phyloP scores from a whole-genome alignment of 2,797 vertebrate species.

The Cuculus canorus region DNA sequence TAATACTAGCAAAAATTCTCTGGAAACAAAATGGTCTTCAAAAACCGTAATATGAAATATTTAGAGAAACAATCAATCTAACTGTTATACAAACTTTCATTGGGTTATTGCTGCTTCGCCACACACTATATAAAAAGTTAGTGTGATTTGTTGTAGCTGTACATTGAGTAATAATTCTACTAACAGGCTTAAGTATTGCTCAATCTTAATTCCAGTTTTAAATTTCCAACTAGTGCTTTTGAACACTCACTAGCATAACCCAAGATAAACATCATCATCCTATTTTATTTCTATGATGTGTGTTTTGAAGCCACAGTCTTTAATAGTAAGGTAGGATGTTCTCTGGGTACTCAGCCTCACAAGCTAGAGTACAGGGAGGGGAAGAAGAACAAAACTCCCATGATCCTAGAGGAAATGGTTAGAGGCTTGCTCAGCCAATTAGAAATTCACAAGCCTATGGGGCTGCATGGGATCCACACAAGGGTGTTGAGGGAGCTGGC shows the following conservation, averaged over 20 bases:
- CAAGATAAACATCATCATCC: not conserved
- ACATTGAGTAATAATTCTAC: not conserved
- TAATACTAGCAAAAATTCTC: not conserved
- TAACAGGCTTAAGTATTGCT: not conserved
- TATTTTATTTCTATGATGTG: not conserved
- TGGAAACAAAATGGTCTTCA: not conserved
- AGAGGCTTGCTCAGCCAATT: too few species aligned
- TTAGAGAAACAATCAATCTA: not conserved
- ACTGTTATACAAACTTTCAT: not conserved
- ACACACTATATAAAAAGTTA: not conserved
- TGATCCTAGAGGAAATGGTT: too few species aligned
- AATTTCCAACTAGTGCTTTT: not conserved
- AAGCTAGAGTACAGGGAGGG: too few species aligned
- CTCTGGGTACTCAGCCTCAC: too few species aligned
- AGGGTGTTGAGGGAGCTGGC: too few species aligned
- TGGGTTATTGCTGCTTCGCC: not conserved
- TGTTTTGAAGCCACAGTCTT: not conserved
- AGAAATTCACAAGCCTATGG: too few species aligned
- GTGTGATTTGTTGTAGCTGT: not conserved
- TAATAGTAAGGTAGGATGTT: too few species aligned
- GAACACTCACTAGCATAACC: not conserved
- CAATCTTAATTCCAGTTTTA: not conserved
- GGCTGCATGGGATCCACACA: too few species aligned
- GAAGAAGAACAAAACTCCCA: too few species aligned
- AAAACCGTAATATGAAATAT: not conserved